These are phyloP conservation scores for Apomyelois bistriatella DNA, from an alignment of 2,888 invertebrate species.

Conservation along the genomic window DNA sequence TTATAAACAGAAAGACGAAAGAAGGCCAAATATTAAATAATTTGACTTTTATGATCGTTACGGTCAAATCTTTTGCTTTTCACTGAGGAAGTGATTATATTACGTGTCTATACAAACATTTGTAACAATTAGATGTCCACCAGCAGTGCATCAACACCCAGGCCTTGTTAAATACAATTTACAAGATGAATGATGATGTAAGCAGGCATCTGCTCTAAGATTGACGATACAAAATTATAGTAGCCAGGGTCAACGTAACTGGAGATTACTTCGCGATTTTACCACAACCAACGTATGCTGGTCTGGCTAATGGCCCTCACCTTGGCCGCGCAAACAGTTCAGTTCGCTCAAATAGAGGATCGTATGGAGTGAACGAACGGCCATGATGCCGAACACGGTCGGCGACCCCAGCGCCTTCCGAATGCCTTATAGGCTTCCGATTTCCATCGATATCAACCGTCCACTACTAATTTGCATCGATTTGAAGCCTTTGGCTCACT, in stretches of 20 bases:
- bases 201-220: constrained; percentile 4
- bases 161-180: not conserved
- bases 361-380: constrained; percentile 60
- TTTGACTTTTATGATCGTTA: no score
- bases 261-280: constrained; percentile 36
- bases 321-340: constrained; percentile 57
- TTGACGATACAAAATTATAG: constrained; percentile 15
- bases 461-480: constrained; percentile 19
- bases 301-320: constrained; percentile 50
- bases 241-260: constrained; percentile 37
- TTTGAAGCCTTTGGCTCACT: constrained; percentile 19
- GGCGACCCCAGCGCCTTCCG: constrained; percentile 57
- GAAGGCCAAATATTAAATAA: no score
- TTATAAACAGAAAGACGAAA: no score
- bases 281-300: constrained; percentile 8
- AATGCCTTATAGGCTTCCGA: constrained; percentile 57
- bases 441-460: constrained; percentile 25
- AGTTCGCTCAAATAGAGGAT: constrained; percentile 27
- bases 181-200: constrained; percentile 7
- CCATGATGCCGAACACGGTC: constrained; percentile 65
- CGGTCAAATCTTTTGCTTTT: no score
- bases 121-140: not conserved
- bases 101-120: not conserved
- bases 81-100: no score
- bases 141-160: not conserved